Percentiles rank a stretch among this genome's conserved stretches.
These are phyloP conservation scores for Diadumene lineata DNA, from an alignment of 92 coral and sea anemone genomes.

Conservation along the genomic window DNA sequence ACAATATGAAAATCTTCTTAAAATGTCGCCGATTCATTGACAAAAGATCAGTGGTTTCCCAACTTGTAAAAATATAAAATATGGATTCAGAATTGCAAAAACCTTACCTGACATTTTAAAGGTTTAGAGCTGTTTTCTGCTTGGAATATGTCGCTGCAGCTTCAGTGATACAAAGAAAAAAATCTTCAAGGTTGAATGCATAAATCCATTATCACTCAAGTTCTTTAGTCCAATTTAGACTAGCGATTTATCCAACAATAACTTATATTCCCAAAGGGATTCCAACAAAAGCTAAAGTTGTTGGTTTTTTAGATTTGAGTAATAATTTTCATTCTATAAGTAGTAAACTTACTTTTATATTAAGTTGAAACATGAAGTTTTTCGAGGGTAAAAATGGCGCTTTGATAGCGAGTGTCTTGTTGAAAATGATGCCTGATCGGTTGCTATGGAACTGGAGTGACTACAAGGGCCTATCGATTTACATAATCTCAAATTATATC, in stretches of 20 bases:
- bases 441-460: neutral
- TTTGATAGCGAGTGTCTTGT: neutral
- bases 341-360: neutral
- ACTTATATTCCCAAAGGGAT: neutral
- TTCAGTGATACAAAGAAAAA: neutral
- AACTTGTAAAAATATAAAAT: no score
- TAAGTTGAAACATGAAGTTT: neutral
- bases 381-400: neutral
- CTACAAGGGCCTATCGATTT: neutral
- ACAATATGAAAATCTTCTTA: neutral
- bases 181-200: neutral
- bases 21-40: neutral
- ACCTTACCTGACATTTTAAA: neutral
- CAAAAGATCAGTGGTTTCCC: no score
- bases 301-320: neutral
- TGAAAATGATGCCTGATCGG: neutral
- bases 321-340: neutral
- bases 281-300: neutral
- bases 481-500: constrained; percentile 3
- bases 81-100: neutral
- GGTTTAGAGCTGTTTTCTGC: neutral
- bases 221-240: neutral
- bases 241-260: neutral
- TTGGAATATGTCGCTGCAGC: neutral
- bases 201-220: constrained; percentile 3